These are phyloP conservation scores for Mercenaria mercenaria DNA, from an alignment of 1,140 invertebrate species.

Conservation along the genomic window DNA sequence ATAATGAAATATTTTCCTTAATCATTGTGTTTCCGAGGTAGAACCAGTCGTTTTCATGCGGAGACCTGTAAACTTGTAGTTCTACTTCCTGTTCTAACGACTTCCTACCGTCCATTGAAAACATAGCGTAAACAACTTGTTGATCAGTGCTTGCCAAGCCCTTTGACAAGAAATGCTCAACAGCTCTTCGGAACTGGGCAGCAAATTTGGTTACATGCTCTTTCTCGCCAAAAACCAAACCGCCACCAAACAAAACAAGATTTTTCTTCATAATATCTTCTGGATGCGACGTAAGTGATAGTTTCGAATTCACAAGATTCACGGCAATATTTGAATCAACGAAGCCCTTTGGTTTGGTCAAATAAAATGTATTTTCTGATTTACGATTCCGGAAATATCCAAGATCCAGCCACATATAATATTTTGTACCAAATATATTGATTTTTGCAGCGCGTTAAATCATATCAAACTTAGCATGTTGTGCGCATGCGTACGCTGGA, in stretches of 20 bases:
- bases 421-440: conserved; percentile 72
- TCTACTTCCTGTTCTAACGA: conserved; percentile 70
- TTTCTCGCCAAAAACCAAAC: conserved; percentile 63
- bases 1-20: too few relatives aligned
- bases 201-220: conserved; percentile 69
- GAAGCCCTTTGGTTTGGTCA: conserved; percentile 71
- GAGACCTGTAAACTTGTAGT: conserved; percentile 73
- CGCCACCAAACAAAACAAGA: conserved; percentile 69
- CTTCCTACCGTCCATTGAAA: conserved; percentile 63
- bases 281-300: too few relatives aligned
- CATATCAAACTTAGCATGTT: conserved; percentile 76
- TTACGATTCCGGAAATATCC: conserved; percentile 73
- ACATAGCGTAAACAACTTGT: conserved; percentile 79
- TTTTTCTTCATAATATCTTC: conserved; percentile 70
- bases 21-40: too few relatives aligned
- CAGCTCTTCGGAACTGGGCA: conserved; percentile 71
- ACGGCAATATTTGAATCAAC: conserved; percentile 67
- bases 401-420: conserved; percentile 77
- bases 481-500: conserved; percentile 72
- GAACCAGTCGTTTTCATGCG: too few relatives aligned
- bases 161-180: conserved; percentile 71
- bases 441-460: conserved; percentile 56
- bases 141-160: conserved; percentile 80
- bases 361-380: conserved; percentile 45
- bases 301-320: conserved; percentile 18